phyloP scores from a whole-genome alignment of 2,797 vertebrate species.

The Darevskia mixta region DNA sequence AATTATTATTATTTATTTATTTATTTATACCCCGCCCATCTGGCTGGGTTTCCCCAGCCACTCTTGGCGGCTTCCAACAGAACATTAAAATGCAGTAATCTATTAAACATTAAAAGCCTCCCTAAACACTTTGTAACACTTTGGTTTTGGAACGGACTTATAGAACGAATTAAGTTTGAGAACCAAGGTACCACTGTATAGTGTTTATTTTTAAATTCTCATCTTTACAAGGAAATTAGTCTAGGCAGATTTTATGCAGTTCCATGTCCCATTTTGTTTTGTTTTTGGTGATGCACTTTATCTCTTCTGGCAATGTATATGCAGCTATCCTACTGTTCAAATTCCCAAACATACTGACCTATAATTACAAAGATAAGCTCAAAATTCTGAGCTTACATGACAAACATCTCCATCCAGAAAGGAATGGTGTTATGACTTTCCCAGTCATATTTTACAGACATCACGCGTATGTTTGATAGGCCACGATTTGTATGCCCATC shows the following conservation, averaged over 20 bases:
- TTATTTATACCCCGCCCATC: too few relatives aligned
- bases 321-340: too few relatives aligned
- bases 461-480: neutral
- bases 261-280: neutral
- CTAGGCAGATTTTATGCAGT: neutral
- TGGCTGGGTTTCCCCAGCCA: too few relatives aligned
- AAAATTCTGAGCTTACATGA: neutral
- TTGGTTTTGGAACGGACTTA: too few relatives aligned
- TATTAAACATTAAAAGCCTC: too few relatives aligned
- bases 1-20: too few relatives aligned
- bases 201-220: neutral
- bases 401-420: neutral
- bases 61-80: too few relatives aligned
- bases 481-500: neutral
- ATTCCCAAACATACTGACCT: neutral
- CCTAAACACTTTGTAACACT: too few relatives aligned
- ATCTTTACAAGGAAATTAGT: neutral
- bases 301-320: neutral
- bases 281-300: neutral
- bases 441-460: neutral
- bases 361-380: neutral
- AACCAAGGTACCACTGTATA: too few relatives aligned
- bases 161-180: too few relatives aligned
- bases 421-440: neutral
- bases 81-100: too few relatives aligned